Conservation (phyloP, 2,797 vertebrate species). For the Syngnathus rostellatus region DNA sequence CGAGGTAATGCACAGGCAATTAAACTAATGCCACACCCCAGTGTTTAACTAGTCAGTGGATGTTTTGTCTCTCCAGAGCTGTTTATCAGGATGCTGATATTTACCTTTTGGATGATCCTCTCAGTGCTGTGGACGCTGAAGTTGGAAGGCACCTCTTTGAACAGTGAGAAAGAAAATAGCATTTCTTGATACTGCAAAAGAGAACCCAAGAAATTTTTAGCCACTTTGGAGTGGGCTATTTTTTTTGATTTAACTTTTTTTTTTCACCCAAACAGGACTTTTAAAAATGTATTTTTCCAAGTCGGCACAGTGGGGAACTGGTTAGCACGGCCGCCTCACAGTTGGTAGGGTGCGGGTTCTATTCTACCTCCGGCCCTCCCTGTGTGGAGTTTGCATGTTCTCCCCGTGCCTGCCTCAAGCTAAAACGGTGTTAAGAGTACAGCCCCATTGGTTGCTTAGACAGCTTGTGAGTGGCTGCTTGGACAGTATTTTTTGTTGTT, state of each 20-base stretch:
- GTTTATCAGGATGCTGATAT: slow-evolving; percentile 88
- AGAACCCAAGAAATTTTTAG: background rate
- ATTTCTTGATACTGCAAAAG: background rate
- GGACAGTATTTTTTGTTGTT: no score
- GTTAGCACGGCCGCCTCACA: no score
- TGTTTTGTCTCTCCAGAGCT: slow-evolving; percentile 60
- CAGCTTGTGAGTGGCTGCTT: no score
- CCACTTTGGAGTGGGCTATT: background rate
- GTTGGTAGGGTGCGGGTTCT: no score
- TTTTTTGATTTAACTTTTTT: no score
- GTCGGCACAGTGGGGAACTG: no score
- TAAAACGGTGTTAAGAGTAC: no score
- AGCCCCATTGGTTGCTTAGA: no score
- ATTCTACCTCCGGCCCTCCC: no score
- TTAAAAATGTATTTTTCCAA: background rate
- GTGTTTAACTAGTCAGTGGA: background rate
- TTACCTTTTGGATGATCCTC: slow-evolving; percentile 86
- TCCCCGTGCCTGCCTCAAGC: no score
- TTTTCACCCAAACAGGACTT: background rate
- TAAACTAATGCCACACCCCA: background rate
- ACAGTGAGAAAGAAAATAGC: slow-evolving; percentile 67
- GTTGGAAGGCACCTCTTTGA: slow-evolving; percentile 86
- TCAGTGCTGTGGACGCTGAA: slow-evolving; percentile 87
- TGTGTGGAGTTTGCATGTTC: no score
- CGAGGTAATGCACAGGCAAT: slow-evolving; percentile 62